Conservation (phyloP, 2,797 vertebrate species). For the Distichodus sexfasciatus region DNA sequence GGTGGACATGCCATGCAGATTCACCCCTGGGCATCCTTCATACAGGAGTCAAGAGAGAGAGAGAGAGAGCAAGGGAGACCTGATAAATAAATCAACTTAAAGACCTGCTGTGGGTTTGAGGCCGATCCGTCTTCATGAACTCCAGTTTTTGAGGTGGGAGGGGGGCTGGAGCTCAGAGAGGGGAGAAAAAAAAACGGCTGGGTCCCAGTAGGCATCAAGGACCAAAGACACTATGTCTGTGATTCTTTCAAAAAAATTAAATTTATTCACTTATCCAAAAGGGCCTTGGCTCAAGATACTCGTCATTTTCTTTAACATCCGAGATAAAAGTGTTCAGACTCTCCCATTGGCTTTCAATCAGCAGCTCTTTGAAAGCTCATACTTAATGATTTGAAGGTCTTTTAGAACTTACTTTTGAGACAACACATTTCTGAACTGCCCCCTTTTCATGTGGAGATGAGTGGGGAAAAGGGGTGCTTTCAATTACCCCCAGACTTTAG, state of each 20-base stretch:
- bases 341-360: conserved; percentile 81
- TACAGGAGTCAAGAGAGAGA: conserved; percentile 61
- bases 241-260: conserved; percentile 81
- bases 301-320: conserved; percentile 74
- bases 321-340: conserved; percentile 78
- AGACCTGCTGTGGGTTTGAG: conserved; percentile 75
- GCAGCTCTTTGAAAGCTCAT: conserved; percentile 75
- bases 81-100: conserved; percentile 86
- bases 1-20: conserved; percentile 57
- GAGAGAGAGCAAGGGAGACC: conserved; percentile 67
- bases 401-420: conserved; percentile 79
- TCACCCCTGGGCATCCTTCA: conserved; percentile 77
- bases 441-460: conserved; percentile 75
- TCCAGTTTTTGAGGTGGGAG: conserved; percentile 46
- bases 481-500: conserved; percentile 71
- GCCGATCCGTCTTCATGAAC: conserved; percentile 72
- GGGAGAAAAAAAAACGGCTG: conserved; percentile 50
- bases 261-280: conserved; percentile 82
- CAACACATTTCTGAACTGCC: conserved; percentile 78
- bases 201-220: conserved; percentile 73
- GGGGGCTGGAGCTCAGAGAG: conserved; percentile 8
- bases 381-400: conserved; percentile 79
- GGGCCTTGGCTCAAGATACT: conserved; percentile 72
- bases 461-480: conserved; percentile 70
- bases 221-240: conserved; percentile 78